Evolutionary conservation across 2,888 invertebrate species (phyloP), one percentile per base, ranked within the genome.

Genomic region (Hololepta plana): DNA sequence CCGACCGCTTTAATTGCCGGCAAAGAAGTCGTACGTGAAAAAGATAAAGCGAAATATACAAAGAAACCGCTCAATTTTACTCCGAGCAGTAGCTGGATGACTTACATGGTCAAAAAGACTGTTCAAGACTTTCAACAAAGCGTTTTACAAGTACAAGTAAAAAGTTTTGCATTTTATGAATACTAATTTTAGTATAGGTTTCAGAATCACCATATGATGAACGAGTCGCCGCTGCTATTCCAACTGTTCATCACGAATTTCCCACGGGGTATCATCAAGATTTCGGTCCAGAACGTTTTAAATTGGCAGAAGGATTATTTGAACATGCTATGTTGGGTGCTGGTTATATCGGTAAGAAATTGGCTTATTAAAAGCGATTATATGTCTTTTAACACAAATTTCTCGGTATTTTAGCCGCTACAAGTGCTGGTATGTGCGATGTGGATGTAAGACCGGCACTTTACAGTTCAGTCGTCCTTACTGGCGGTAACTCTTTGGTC

Each of bases 201-300:
- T 75, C 85, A 8, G 96, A 98, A 53, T 67, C 73, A 20, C 80
- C 85, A 0, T 95, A 77, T 48, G 95, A 96, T 40, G 85, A 91
- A 48, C 71, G 87, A 33, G 66, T 73, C 4, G 85, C 81, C 0
- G 71, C 79, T 0, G 71, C 74, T 22, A 79, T 90, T 43, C 96
- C 96, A 1, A 75, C 82, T n/a, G 72, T 79, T 5, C 87, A 88
- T 52, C 93, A 95, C 53, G 95, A 96, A 60, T 95, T 98, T 60
- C 96, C 98, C 0, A 87, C 85, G 38, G 98, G 98, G 0, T 96
- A 85, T 55, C 90, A 91, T 53, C 82, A 87, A 62, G 96, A 98
- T 53, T 96, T 95, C 54, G 80, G 85, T 9, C 71, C 76, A 0
- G 96, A 98, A 55, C 59, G 96, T 37, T 93, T 93, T 53, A 76